These are phyloP conservation scores for Ellobius talpinus DNA, from an alignment of 2,113 vertebrate species.

Conservation along the genomic window DNA sequence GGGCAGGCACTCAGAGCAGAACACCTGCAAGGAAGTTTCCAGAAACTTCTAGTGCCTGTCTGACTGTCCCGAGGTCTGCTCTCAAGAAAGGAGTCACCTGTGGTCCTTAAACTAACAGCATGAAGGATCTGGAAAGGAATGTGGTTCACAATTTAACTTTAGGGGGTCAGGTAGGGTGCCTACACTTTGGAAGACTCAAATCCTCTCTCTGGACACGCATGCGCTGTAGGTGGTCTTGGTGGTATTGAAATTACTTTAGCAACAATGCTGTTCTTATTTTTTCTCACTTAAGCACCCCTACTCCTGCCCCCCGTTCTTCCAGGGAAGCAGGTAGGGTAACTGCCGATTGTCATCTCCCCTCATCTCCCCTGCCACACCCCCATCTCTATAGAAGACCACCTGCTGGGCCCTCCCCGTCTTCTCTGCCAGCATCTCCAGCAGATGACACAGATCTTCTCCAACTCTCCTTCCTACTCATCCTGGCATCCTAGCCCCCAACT, in stretches of 20 bases:
- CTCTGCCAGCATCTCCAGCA: not conserved
- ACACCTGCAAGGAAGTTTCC: not conserved
- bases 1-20: not conserved
- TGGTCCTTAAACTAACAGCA: not conserved
- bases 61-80: not conserved
- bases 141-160: not conserved
- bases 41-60: not conserved
- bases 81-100: not conserved
- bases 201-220: not conserved
- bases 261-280: not conserved
- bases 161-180: not conserved
- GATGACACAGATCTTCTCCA: not conserved
- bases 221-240: not conserved
- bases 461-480: too few relatives aligned
- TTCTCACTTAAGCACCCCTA: not conserved
- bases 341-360: not conserved
- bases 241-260: not conserved
- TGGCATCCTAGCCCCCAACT: not conserved
- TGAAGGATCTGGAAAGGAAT: not conserved
- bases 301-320: not conserved
- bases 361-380: not conserved
- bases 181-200: not conserved
- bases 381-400: not conserved
- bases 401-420: not conserved
- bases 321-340: not conserved